Evolutionary conservation across 1,140 invertebrate genomes (phyloP).

Genomic region (Drosophila triauraria): DNA sequence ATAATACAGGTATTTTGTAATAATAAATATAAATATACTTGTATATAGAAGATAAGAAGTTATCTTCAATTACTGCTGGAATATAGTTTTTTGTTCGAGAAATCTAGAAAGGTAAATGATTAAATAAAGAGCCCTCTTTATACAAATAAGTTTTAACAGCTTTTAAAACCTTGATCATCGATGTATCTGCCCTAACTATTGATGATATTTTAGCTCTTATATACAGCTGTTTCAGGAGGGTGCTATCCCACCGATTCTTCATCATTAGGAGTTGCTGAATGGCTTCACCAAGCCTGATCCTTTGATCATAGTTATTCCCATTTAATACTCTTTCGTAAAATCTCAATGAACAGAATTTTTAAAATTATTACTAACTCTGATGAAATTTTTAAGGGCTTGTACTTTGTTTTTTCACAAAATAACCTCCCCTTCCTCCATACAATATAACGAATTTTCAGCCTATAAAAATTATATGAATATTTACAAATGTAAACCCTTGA

Average conservation of each 20-base stretch:
- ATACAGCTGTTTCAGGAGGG: no score
- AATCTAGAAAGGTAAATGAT: background rate
- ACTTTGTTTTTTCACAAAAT: background rate
- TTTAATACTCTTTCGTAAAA: background rate
- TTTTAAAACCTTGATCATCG: background rate
- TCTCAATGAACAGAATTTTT: background rate
- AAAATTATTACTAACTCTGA: conserved; percentile 6
- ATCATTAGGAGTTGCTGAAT: no score
- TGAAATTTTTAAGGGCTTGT: background rate
- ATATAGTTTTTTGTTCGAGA: background rate
- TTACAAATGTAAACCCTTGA: conserved; percentile 17
- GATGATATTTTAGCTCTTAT: no score
- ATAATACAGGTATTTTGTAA: conserved; percentile 1
- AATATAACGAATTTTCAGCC: no score
- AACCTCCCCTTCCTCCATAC: background rate
- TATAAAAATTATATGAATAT: conserved; percentile 13
- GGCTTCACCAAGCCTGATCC: background rate
- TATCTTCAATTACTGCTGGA: background rate
- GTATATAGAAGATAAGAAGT: background rate
- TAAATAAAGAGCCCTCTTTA: background rate
- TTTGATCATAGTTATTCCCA: background rate
- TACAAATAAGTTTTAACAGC: background rate
- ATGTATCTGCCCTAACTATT: background rate
- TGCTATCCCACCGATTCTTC: no score
- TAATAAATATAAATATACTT: background rate